phyloP scores from a whole-genome alignment of 2,888 invertebrate genomes.

The Habrosyne pyritoides region DNA sequence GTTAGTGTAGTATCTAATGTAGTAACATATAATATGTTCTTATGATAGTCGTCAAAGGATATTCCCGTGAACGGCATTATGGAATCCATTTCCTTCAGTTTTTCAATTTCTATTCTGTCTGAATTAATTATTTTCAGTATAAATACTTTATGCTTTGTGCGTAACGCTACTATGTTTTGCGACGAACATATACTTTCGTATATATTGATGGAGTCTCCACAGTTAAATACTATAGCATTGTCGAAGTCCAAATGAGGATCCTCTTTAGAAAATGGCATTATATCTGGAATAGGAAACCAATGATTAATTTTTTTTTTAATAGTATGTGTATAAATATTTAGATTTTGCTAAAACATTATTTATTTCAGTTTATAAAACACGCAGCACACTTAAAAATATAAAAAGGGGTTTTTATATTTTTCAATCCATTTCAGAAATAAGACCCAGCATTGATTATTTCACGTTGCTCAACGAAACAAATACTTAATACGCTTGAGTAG shows the following conservation, averaged over 20 bases:
- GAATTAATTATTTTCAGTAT: conserved; percentile 56
- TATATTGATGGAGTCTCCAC: conserved; percentile 55
- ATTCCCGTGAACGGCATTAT: conserved; percentile 67
- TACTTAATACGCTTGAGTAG: too few species aligned
- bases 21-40: conserved; percentile 66
- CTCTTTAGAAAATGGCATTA: conserved; percentile 54
- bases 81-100: conserved; percentile 58
- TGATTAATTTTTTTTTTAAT: too few species aligned
- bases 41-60: conserved; percentile 66
- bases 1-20: conserved; percentile 57
- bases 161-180: conserved; percentile 59
- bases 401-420: too few species aligned
- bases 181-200: conserved; percentile 64
- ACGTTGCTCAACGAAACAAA: too few species aligned
- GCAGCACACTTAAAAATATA: too few species aligned
- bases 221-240: conserved; percentile 48
- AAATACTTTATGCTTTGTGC: conserved; percentile 63
- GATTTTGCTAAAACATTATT: too few species aligned
- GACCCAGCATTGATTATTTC: too few species aligned
- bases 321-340: too few species aligned
- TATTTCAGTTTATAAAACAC: too few species aligned
- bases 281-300: conserved; percentile 61
- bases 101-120: conserved; percentile 45
- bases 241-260: conserved; percentile 40
- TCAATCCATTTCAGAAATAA: too few species aligned